phyloP scores from a whole-genome alignment of 1,140 invertebrate genomes.

The Drosophila bipectinata region DNA sequence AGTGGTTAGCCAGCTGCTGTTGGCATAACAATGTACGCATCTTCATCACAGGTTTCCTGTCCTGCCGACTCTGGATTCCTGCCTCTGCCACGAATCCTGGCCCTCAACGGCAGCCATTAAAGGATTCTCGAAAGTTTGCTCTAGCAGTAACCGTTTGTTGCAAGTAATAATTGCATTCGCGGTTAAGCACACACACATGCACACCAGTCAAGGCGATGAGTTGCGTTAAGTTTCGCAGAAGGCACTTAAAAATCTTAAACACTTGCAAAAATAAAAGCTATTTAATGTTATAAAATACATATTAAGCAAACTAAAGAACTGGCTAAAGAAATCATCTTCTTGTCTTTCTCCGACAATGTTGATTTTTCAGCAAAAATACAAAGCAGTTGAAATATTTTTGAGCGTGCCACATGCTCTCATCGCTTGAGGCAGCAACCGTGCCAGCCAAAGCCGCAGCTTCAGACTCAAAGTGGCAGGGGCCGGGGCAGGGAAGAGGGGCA shows the following conservation, averaged over 20 bases:
- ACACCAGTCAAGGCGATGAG: not conserved
- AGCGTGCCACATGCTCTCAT: constrained; percentile 43
- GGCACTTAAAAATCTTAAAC: constrained; percentile 54
- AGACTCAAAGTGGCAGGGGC: not conserved
- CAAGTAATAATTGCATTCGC: constrained; percentile 70
- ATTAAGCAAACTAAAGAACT: not conserved
- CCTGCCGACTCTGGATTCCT: not conserved
- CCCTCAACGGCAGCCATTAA: constrained; percentile 24
- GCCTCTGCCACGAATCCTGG: constrained; percentile 18
- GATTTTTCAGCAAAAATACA: not conserved
- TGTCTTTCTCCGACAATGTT: not conserved
- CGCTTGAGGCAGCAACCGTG: constrained; percentile 49
- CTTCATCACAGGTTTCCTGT: constrained; percentile 38
- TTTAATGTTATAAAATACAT: not conserved
- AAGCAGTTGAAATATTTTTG: constrained; percentile 27
- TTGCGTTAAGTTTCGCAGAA: constrained; percentile 27
- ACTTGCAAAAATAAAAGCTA: constrained; percentile 2
- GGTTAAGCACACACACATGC: constrained; percentile 41
- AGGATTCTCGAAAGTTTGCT: constrained; percentile 33
- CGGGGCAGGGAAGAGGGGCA: constrained; percentile 8
- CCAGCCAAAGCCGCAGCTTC: constrained; percentile 59
- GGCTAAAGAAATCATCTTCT: too few relatives aligned
- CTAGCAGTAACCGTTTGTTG: constrained; percentile 56
- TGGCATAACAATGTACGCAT: constrained; percentile 43
- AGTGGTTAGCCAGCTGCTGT: constrained; percentile 15